Base-by-base conservation (phyloP, 2,888 invertebrate genomes). In the Dasypogon diadema region DNA sequence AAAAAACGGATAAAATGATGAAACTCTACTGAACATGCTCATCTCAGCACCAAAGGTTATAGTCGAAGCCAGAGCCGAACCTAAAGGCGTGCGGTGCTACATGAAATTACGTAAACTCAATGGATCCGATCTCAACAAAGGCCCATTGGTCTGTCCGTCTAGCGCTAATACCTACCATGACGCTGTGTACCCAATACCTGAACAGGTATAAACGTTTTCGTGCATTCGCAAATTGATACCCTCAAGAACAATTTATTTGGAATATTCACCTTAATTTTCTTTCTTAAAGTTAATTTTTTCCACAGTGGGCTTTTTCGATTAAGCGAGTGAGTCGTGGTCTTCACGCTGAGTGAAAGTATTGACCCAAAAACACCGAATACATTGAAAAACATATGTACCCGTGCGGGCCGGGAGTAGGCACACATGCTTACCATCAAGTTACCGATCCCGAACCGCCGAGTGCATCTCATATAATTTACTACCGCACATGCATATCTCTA, bases 321-420 rank as follows among this genome's bases (percentile, higher is more conserved):
- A 70, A 70, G 51, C 68, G 24, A 51, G 48, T 68, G 48, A 48
- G 54, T 70, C 74, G 65, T 74, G 68, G 65, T 75, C 68, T 75
- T 63, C 75, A 75, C 68, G 72, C 63, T 65, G 73, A 77, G 77
- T 77, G 77, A 77, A 77, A 77, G 77, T 77, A 76, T 76, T 77
- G 77, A 77, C 77, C 77, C 76, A 76, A 77, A 77, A 77, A 77
- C 60, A 60, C 63, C 75, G 37, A 65, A 46, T 24, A 65, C 65
- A 65, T 24, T 46, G 46, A 22, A n/a, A 65, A 46, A 42, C 1
- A 30, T 42, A 6, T 42, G 2, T 42, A 42, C 18, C 37, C 65
- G 10, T 8, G n/a, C 22, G 21, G 22, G 22, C 63, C 65, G 18
- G 5, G 4, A n/a, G n/a, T n/a, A n/a, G n/a, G n/a, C n/a, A n/a